Conservation (phyloP, 92 coral and sea anemone species). For the Siderastrea siderea region DNA sequence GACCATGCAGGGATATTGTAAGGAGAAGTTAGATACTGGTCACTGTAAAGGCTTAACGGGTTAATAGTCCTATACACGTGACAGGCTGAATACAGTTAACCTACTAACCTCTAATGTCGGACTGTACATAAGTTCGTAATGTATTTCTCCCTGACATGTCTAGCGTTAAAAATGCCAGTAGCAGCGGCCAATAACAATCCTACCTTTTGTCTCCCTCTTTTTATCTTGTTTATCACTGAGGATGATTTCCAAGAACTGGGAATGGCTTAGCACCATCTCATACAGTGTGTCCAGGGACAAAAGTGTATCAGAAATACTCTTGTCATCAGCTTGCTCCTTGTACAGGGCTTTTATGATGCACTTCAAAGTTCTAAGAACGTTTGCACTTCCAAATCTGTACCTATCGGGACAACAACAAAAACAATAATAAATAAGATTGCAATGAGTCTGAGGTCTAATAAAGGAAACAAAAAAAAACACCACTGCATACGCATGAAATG, state of each 20-base stretch:
- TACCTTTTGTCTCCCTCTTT: constrained; percentile 63
- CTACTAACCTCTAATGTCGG: too few relatives aligned
- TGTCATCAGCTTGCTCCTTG: constrained; percentile 20
- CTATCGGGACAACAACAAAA: constrained; percentile 34
- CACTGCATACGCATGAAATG: too few relatives aligned
- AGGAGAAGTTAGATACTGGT: too few relatives aligned
- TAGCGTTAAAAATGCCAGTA: not conserved
- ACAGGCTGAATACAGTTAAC: too few relatives aligned
- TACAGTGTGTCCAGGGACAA: constrained; percentile 83
- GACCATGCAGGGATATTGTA: too few relatives aligned
- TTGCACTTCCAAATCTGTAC: constrained; percentile 57
- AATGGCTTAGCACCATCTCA: constrained; percentile 88
- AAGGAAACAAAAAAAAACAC: too few relatives aligned
- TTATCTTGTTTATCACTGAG: constrained; percentile 32
- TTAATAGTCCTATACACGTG: too few relatives aligned
- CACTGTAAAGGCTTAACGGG: too few relatives aligned
- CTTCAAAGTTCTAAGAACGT: constrained; percentile 65
- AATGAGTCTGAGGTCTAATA: too few relatives aligned
- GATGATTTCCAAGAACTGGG: constrained; percentile 84
- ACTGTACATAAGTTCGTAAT: too few relatives aligned
- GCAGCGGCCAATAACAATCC: not conserved
- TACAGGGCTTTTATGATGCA: constrained; percentile 63
- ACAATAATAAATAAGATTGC: not conserved
- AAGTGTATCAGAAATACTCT: constrained; percentile 7
- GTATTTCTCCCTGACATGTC: too few relatives aligned